phyloP scores from a whole-genome alignment of 1,140 invertebrate species.

The Oppia nitens region DNA sequence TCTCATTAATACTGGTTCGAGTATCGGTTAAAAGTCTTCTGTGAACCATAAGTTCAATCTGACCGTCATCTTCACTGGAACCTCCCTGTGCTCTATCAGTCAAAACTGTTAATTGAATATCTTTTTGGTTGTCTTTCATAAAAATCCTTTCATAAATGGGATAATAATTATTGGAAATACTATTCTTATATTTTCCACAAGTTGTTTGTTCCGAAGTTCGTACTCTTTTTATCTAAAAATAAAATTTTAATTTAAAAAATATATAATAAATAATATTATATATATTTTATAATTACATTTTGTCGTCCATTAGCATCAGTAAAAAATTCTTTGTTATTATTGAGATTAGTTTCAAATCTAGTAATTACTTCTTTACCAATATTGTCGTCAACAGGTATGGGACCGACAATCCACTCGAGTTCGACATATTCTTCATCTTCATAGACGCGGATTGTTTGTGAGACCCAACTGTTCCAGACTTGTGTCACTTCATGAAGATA shows the following conservation, averaged over 20 bases:
- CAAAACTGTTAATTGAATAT: conserved; percentile 36
- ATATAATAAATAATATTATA: too few species aligned
- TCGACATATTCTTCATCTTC: conserved; percentile 45
- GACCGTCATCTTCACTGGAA: conserved; percentile 15
- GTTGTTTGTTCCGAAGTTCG: background rate
- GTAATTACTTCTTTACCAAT: conserved; percentile 34
- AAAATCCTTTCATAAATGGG: conserved; percentile 31
- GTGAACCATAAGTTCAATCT: conserved; percentile 40
- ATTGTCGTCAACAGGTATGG: conserved; percentile 51
- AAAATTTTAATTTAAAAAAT: background rate
- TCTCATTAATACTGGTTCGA: conserved; percentile 81
- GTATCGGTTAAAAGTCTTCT: conserved; percentile 68
- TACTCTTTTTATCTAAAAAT: background rate
- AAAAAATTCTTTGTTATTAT: conserved; percentile 30
- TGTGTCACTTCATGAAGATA: conserved; percentile 62
- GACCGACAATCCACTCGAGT: conserved; percentile 83
- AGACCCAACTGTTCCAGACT: conserved; percentile 51
- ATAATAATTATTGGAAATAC: conserved; percentile 34
- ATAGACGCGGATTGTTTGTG: conserved; percentile 60
- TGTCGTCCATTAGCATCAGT: conserved; percentile 41
- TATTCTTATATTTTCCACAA: conserved; percentile 21
- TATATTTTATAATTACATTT: too few species aligned
- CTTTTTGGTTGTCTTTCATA: conserved; percentile 11
- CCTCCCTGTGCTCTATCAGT: too few species aligned
- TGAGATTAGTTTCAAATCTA: conserved; percentile 29